Evolutionary conservation across 2,113 vertebrate species (phyloP).

Genomic region (Dasyurus viverrinus): DNA sequence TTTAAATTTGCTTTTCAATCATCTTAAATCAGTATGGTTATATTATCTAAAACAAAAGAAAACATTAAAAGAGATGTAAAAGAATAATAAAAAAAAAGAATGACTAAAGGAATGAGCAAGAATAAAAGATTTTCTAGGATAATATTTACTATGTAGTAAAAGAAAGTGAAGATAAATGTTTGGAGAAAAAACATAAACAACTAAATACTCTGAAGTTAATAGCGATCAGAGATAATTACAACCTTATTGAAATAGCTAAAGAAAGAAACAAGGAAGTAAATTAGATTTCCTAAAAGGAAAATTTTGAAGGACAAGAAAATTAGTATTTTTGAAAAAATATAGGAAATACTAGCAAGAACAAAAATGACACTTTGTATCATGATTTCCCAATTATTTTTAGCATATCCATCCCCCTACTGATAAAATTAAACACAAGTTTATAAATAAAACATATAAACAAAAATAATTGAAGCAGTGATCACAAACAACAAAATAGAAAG

Average conservation of each 20-base stretch:
- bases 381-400: background rate
- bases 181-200: background rate
- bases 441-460: background rate
- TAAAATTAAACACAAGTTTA: background rate
- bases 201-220: background rate
- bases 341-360: background rate
- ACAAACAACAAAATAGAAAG: background rate
- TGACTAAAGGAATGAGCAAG: background rate
- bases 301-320: background rate
- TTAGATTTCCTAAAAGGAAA: background rate
- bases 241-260: background rate
- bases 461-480: background rate
- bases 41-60: background rate
- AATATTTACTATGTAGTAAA: background rate
- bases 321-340: background rate
- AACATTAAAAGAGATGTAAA: background rate
- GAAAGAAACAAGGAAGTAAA: background rate
- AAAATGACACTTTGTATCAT: background rate
- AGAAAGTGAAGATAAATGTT: background rate
- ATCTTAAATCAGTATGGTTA: background rate
- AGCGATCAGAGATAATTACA: background rate
- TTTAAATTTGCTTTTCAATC: background rate
- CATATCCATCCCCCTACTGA: background rate
- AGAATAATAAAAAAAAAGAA: background rate
- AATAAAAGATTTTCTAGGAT: background rate